phyloP scores from a whole-genome alignment of 2,888 invertebrate species.

The Clitarchus hookeri region DNA sequence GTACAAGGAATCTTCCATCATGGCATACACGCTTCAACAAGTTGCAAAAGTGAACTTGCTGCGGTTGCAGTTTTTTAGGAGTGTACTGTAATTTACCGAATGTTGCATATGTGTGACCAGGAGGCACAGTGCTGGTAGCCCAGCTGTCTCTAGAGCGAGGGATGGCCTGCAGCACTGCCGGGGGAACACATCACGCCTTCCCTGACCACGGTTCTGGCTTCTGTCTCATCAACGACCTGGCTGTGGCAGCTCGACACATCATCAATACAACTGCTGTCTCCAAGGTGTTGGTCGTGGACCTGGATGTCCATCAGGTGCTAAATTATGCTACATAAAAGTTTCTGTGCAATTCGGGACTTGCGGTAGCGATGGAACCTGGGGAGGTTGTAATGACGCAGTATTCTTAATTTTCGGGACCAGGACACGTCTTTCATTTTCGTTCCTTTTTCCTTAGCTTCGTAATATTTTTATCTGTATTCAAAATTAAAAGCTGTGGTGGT shows the following conservation, averaged over 20 bases:
- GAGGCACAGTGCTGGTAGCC: conserved; percentile 49
- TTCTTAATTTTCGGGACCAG: too few species aligned
- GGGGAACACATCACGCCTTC: conserved; percentile 51
- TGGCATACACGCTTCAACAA: background rate
- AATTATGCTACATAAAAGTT: too few species aligned
- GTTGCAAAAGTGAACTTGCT: too few species aligned
- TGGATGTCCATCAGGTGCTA: conserved; percentile 51
- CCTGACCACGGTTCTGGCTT: conserved; percentile 49
- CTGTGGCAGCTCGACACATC: conserved; percentile 47
- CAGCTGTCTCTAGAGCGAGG: conserved; percentile 47
- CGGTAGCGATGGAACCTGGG: too few species aligned
- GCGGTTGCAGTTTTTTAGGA: background rate
- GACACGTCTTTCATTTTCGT: too few species aligned
- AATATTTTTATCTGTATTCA: too few species aligned
- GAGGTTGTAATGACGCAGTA: too few species aligned
- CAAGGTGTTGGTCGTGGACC: conserved; percentile 49
- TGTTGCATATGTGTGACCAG: conserved; percentile 37
- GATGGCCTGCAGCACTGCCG: conserved; percentile 50
- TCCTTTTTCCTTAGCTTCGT: too few species aligned
- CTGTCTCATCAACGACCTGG: conserved; percentile 51
- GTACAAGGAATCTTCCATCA: too few species aligned
- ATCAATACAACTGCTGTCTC: conserved; percentile 40
- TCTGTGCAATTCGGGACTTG: too few species aligned
- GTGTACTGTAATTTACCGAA: background rate
- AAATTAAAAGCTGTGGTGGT: too few species aligned